A percentile compares a stretch with the other conserved stretches of the same genome.
Evolutionary conservation across 2,113 vertebrate genomes (phyloP).

Genomic region (Oxyura jamaicensis): DNA sequence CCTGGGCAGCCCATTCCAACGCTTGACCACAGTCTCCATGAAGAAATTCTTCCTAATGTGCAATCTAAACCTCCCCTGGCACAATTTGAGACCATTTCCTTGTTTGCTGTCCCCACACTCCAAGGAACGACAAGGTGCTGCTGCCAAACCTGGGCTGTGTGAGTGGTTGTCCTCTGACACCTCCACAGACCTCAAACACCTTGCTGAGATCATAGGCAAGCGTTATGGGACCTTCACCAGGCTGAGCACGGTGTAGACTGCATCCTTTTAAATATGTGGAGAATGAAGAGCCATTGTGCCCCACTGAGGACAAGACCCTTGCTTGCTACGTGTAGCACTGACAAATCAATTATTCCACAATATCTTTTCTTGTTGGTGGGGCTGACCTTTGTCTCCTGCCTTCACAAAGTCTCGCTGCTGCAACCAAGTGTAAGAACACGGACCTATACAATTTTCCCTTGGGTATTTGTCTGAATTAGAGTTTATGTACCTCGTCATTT

Average conservation of each 20-base stretch:
- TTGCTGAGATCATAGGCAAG: neutral
- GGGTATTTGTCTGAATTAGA: neutral
- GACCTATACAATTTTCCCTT: neutral
- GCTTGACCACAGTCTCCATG: neutral
- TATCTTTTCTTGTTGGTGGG: neutral
- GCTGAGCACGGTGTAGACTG: accelerated
- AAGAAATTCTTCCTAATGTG: neutral
- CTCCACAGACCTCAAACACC: neutral
- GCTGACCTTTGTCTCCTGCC: neutral
- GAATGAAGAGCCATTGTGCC: neutral
- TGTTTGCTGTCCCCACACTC: no score
- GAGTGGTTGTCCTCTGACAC: no score
- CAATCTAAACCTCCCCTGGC: neutral
- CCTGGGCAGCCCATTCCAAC: neutral
- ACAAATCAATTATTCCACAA: neutral
- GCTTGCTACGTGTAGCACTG: accelerated
- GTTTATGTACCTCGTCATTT: neutral
- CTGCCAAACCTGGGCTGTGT: no score
- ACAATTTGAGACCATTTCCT: neutral
- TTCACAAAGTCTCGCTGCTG: accelerated
- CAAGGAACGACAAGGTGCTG: no score
- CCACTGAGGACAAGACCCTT: neutral
- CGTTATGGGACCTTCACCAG: neutral
- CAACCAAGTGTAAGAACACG: no score
- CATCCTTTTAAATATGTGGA: neutral